Conservation (phyloP, 2,888 invertebrate genomes). For the Spodoptera picta region DNA sequence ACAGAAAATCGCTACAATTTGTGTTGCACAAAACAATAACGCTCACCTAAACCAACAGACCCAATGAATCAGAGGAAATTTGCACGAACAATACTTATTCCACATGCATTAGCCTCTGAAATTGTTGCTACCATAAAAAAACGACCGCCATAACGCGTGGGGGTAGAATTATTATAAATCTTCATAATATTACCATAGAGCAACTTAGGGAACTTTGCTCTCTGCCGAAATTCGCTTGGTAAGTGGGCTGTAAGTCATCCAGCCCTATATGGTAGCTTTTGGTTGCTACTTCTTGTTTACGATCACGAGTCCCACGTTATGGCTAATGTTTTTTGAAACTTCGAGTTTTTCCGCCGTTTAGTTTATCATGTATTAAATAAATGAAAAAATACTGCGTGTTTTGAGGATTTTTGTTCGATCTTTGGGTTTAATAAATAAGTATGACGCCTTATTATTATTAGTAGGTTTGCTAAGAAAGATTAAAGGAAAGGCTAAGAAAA, state of each 20-base stretch:
- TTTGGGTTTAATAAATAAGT: too few relatives aligned
- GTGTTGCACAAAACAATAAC: slow-evolving; percentile 40
- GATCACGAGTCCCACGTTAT: slow-evolving; percentile 52
- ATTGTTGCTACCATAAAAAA: slow-evolving; percentile 80
- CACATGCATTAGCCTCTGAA: slow-evolving; percentile 75
- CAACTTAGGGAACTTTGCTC: slow-evolving; percentile 85
- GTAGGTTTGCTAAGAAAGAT: too few relatives aligned
- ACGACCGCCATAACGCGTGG: slow-evolving; percentile 75
- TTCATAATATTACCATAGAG: slow-evolving; percentile 87
- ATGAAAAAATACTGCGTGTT: too few relatives aligned
- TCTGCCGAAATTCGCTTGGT: slow-evolving; percentile 79
- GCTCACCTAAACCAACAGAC: slow-evolving; percentile 16
- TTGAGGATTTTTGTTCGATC: too few relatives aligned
- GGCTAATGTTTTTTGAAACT: slow-evolving; percentile 31
- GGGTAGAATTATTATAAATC: slow-evolving; percentile 87
- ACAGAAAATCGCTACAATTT: slow-evolving; percentile 43
- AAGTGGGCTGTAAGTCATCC: slow-evolving; percentile 86
- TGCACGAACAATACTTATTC: slow-evolving; percentile 67
- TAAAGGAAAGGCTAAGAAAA: too few relatives aligned
- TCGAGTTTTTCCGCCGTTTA: slow-evolving; percentile 3
- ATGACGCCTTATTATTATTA: too few relatives aligned
- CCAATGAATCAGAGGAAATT: slow-evolving; percentile 68
- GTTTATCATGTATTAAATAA: too few relatives aligned
- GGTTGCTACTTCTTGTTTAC: slow-evolving; percentile 69
- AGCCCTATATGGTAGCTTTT: slow-evolving; percentile 67